Base-by-base conservation (phyloP, 2,113 vertebrate species). In the Cervus canadensis region DNA sequence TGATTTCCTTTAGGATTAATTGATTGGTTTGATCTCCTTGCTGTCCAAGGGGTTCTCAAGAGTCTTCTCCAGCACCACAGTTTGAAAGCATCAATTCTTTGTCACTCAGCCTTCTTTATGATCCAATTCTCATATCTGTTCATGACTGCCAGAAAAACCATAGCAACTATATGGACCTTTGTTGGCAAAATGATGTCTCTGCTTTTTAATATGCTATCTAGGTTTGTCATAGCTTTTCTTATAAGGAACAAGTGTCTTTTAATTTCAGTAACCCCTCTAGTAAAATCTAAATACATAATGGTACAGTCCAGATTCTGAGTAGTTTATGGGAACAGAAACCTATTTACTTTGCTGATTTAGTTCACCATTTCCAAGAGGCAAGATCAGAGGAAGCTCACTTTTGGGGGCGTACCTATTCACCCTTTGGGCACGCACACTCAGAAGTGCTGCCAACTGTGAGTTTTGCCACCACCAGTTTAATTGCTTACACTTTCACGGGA, bases 381-480 rank as follows among this genome's bases (percentile, higher is more conserved):
- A 7, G 54, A 2, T 36, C 28, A 3, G 13, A 45, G 48, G 50
- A 21, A 40, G 9, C 33, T 50, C 54, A 0, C 30, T 6, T 28
- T 33, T 1, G 12, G 13, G 23, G 30, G 10, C 2, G 5, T 9
- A 2, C 30, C 57, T 36, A 0, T 1, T 79, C 43, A 2, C 43
- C 6, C 6, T n/a, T 52, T 3, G 8, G 87, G 7, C 0, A 14
- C 1, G 1, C 5, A 0, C 0, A 0, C 4, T n/a, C 28, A 25
- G 48, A 83, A 84, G 90, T 3, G 62, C 8, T 2, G 36, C 79
- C 87, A 62, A 30, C 87, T 17, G 40, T 1, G 7, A 54, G 21
- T 83, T 76, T 30, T n/a, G 45, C 71, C 57, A 1, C 57, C 12
- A 36, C 71, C 10, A 2, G n/a, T 26, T 17, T 30, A 76, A 57